A percentile compares a stretch with the other conserved stretches of the same genome.
Conservation (phyloP, 2,888 invertebrate species). For the Cancer borealis region DNA sequence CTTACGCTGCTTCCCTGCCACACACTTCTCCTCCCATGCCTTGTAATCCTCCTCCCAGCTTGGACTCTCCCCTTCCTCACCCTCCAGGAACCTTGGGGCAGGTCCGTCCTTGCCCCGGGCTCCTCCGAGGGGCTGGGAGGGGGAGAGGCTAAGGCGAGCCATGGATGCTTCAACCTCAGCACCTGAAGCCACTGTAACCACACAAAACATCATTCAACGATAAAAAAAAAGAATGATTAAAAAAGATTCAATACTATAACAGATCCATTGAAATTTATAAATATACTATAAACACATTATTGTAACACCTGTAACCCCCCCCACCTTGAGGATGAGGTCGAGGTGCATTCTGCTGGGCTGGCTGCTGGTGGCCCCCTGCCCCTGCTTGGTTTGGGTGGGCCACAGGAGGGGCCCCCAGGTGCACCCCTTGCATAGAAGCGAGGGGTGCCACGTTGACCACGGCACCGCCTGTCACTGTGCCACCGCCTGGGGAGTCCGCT, state of each 20-base stretch:
- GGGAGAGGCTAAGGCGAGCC: slow-evolving; percentile 67
- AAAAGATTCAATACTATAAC: neutral
- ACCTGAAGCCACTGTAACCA: slow-evolving; percentile 42
- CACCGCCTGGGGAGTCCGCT: slow-evolving; percentile 66
- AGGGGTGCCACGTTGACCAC: slow-evolving; percentile 47
- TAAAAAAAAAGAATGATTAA: no score
- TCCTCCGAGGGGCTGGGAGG: slow-evolving; percentile 67
- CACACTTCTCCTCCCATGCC: slow-evolving; percentile 81
- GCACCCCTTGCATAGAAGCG: slow-evolving; percentile 51
- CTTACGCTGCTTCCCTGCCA: slow-evolving; percentile 64
- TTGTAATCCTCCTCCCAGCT: slow-evolving; percentile 81
- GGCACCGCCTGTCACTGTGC: slow-evolving; percentile 40
- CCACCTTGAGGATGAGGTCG: slow-evolving; percentile 57
- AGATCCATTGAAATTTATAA: neutral
- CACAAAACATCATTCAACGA: neutral
- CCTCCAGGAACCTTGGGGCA: slow-evolving; percentile 62
- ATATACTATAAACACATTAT: neutral
- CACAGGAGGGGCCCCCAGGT: slow-evolving; percentile 47
- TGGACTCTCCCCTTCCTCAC: slow-evolving; percentile 77
- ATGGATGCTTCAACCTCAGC: slow-evolving; percentile 61
- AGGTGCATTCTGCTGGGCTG: slow-evolving; percentile 56
- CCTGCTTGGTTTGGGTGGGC: slow-evolving; percentile 49
- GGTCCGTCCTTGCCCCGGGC: slow-evolving; percentile 65
- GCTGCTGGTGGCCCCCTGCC: slow-evolving; percentile 39
- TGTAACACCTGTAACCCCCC: neutral